Evolutionary conservation across 2,797 vertebrate species (phyloP), one percentile per base, ranked within the genome.

Genomic region (Hephaestus fuliginosus): DNA sequence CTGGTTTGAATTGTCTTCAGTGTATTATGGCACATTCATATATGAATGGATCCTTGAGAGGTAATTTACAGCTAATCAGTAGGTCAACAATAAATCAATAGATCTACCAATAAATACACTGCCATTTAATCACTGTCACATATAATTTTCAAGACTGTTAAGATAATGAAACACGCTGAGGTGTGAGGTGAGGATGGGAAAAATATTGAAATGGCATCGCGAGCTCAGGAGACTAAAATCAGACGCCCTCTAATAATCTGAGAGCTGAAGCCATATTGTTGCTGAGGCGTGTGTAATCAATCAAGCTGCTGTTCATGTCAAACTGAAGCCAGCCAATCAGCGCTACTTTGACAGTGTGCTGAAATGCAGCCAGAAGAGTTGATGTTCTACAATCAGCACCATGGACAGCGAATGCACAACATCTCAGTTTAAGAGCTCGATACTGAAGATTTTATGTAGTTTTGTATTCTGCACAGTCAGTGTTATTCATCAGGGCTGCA

Each of bases 321-420:
- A 81, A 75, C 2, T 70, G 66, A 64, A 82, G 69, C 61, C 76
- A 83, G 74, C 53, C 65, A 84, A 85, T 86, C 82, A 82, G 70
- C 14, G 22, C 51, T n/a, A 18, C 64, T 84, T 20, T 57, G 58
- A 76, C 49, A 48, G 22, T 68, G 77, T 60, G 67, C 28, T 66
- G 70, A 84, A 75, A 70, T 60, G 56, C 8, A 76, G 68, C 20
- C 65, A 56, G 57, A 66, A 72, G 56, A 70, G 56, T 5, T 11
- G 1, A 41, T 1, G 30, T 78, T 71, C 65, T 7, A 41, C 74
- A 83, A 86, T 89, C 88, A 93, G 93, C 78, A 92, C 91, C 91
- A 87, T 8, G 90, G 91, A 89, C 83, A 92, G 91, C 13, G 39
- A 65, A 83, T 1, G 52, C 25, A 67, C 48, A 53, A 53, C 49